Conservation (phyloP, 2,797 vertebrate species). For the Myiothlypis coronata region DNA sequence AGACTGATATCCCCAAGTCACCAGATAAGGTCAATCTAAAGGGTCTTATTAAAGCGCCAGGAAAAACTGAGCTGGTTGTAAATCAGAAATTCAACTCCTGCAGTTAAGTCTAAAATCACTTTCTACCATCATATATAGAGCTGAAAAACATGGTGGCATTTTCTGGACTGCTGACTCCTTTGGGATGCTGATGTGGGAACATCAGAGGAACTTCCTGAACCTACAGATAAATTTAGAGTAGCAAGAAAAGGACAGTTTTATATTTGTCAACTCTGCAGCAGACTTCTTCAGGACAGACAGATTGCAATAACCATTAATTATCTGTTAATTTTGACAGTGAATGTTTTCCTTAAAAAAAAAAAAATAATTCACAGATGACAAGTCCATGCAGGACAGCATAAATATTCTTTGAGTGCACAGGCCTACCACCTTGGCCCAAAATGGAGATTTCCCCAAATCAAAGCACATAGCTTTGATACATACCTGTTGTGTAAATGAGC, state of each 20-base stretch:
- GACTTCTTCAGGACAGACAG: neutral
- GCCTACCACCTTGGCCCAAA: neutral
- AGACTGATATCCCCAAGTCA: rapidly evolving
- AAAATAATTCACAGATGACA: neutral
- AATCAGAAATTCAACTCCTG: neutral
- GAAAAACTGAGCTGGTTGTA: rapidly evolving
- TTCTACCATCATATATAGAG: neutral
- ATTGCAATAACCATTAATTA: neutral
- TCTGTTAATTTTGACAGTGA: neutral
- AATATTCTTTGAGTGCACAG: neutral
- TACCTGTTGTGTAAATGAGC: neutral
- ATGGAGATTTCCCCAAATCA: neutral
- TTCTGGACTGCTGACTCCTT: neutral
- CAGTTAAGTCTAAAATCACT: neutral
- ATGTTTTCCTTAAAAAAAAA: neutral
- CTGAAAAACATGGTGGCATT: neutral
- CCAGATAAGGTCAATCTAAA: neutral
- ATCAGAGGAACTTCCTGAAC: neutral
- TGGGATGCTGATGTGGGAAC: neutral
- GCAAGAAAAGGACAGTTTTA: neutral
- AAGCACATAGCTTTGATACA: neutral
- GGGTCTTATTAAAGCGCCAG: neutral
- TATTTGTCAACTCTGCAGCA: neutral
- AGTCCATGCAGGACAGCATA: neutral
- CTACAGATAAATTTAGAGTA: neutral